phyloP scores from a whole-genome alignment of 1,140 invertebrate genomes.

The Penaeus japonicus region DNA sequence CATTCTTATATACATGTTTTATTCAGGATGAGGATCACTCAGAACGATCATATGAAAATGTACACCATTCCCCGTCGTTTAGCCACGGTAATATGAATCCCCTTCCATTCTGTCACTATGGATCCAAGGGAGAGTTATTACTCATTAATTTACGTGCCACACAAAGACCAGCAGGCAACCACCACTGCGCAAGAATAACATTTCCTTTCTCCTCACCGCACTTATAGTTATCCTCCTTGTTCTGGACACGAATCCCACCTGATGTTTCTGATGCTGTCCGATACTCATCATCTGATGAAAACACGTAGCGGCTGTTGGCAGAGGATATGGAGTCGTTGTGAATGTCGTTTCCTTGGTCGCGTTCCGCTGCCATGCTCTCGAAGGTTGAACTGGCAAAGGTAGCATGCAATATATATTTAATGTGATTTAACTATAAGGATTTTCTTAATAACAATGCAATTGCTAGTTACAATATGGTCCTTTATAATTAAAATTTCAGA shows the following conservation, averaged over 20 bases:
- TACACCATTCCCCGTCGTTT: too few relatives aligned
- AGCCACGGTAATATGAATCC: too few relatives aligned
- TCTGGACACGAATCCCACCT: slow-evolving; percentile 35
- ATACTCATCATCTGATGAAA: slow-evolving; percentile 86
- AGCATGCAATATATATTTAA: not conserved
- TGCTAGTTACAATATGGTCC: not conserved
- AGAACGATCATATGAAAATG: too few relatives aligned
- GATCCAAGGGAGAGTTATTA: too few relatives aligned
- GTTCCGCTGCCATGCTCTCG: slow-evolving; percentile 55
- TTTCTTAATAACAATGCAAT: not conserved
- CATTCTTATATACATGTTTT: too few relatives aligned
- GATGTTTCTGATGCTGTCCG: slow-evolving; percentile 74
- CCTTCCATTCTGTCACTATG: too few relatives aligned
- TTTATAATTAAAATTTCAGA: too few relatives aligned
- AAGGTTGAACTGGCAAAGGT: slow-evolving; percentile 37
- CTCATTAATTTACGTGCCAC: too few relatives aligned
- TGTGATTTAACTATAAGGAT: not conserved
- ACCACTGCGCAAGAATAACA: not conserved
- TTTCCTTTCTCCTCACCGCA: slow-evolving; percentile 53
- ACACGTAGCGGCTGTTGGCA: slow-evolving; percentile 60
- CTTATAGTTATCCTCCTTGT: slow-evolving; percentile 55
- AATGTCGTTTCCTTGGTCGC: slow-evolving; percentile 36
- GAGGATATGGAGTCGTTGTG: slow-evolving; percentile 22
- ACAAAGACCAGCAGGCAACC: too few relatives aligned
- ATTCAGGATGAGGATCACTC: too few relatives aligned